Conservation (phyloP, 30 jellyfish, hydroid and myxozoan species). For the Chrysaora quinquecirrha region DNA sequence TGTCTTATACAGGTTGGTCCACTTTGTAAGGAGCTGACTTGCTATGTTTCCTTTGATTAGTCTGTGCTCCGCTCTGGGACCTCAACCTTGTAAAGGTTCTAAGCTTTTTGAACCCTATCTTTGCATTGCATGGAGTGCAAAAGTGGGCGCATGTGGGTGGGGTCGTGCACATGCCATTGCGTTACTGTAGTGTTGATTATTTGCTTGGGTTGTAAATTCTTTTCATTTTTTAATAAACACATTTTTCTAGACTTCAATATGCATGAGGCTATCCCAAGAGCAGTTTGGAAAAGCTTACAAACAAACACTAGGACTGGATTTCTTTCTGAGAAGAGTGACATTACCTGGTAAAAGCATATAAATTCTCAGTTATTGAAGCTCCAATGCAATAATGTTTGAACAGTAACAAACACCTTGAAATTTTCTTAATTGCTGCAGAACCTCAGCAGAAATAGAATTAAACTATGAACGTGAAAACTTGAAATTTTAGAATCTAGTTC, state of each 20-base stretch:
- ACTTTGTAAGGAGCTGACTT: too few species aligned
- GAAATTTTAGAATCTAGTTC: too few species aligned
- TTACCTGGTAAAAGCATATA: slow-evolving; percentile 87
- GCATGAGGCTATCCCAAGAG: slow-evolving; percentile 92
- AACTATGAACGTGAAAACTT: too few species aligned
- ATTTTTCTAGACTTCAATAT: slow-evolving; percentile 78
- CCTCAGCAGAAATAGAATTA: too few species aligned
- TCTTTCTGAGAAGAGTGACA: slow-evolving; percentile 79
- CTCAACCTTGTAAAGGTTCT: not conserved
- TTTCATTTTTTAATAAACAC: not conserved
- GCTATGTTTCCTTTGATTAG: too few species aligned
- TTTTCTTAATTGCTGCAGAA: too few species aligned
- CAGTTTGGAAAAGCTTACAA: slow-evolving; percentile 87
- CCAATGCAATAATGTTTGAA: too few species aligned
- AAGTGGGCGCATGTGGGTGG: not conserved
- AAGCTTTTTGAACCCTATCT: not conserved
- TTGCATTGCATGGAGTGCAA: too few species aligned
- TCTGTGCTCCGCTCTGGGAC: too few species aligned
- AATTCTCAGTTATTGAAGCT: too few species aligned
- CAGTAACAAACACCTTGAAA: too few species aligned
- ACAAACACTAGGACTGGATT: slow-evolving; percentile 95
- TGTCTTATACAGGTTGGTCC: too few species aligned
- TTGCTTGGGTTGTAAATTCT: not conserved
- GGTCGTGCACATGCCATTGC: not conserved
- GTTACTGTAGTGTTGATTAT: not conserved